A percentile compares a stretch with the other conserved stretches of the same genome.
phyloP scores from a whole-genome alignment of 2,113 vertebrate genomes.

The Phocoena phocoena region DNA sequence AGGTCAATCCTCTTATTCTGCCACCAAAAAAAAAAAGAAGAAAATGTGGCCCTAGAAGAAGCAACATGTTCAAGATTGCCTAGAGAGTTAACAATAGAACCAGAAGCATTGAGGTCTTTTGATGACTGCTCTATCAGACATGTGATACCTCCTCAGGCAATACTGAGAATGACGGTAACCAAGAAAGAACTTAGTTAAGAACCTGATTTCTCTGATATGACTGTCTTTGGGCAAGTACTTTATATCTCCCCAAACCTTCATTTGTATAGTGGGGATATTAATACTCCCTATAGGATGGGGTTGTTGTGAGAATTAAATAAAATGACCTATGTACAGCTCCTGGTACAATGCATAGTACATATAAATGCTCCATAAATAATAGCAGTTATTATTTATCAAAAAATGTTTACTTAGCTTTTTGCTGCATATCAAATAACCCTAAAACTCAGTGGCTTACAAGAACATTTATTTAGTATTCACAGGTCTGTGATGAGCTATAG shows the following conservation, averaged over 20 bases:
- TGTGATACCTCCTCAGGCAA: background rate
- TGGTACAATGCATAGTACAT: background rate
- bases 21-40: background rate
- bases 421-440: background rate
- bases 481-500: background rate
- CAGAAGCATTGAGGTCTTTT: background rate
- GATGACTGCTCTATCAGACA: background rate
- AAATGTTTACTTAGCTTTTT: background rate
- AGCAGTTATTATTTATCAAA: background rate
- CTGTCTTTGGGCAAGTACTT: background rate
- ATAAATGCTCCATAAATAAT: background rate
- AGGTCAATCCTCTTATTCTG: background rate
- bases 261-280: background rate
- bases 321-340: background rate
- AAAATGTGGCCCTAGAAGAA: background rate
- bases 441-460: background rate
- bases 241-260: background rate
- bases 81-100: background rate
- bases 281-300: background rate
- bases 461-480: background rate
- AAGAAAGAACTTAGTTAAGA: background rate
- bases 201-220: background rate
- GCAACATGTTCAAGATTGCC: background rate
- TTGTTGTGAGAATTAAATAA: background rate
- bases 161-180: background rate